Percentiles rank a stretch among this genome's conserved stretches.
Evolutionary conservation across 2,113 vertebrate genomes (phyloP).

Genomic region (Tragelaphus buxtoni): DNA sequence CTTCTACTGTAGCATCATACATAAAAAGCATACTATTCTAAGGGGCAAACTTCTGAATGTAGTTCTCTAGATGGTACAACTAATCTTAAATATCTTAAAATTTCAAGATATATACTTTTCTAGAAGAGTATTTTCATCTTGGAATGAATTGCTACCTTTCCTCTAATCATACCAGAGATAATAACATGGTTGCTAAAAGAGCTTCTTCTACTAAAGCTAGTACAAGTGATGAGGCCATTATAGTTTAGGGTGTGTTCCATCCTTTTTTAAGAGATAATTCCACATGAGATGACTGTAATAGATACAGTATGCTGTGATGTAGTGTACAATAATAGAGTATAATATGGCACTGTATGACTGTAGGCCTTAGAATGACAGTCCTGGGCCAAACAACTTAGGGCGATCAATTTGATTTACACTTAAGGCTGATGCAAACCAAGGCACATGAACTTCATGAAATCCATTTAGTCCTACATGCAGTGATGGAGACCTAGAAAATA

Average conservation of each 20-base stretch:
- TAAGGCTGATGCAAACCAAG: conserved; percentile 71
- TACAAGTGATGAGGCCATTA: conserved; percentile 67
- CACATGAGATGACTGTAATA: conserved; percentile 70
- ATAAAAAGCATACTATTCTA: not conserved
- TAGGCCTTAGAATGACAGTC: conserved; percentile 69
- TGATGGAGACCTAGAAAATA: conserved; percentile 72
- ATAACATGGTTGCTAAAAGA: conserved; percentile 67
- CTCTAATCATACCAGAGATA: conserved; percentile 62
- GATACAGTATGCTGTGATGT: conserved; percentile 69
- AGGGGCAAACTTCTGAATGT: not conserved
- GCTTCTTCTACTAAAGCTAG: conserved; percentile 61
- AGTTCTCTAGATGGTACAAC: conserved; percentile 31
- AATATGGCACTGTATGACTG: conserved; percentile 65
- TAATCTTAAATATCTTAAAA: conserved; percentile 58
- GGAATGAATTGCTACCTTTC: conserved; percentile 65
- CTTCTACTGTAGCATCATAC: not conserved
- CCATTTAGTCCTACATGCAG: conserved; percentile 66
- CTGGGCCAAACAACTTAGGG: conserved; percentile 59
- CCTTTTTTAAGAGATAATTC: conserved; percentile 74
- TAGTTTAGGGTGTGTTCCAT: conserved; percentile 74
- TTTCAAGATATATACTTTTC: conserved; percentile 50
- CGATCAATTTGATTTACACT: conserved; percentile 74
- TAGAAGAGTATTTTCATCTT: conserved; percentile 51
- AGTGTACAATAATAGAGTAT: conserved; percentile 69
- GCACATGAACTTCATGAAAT: conserved; percentile 68